Percentiles rank a stretch among this genome's conserved stretches.
Conservation (phyloP, 1,140 invertebrate species). For the Glomeris maerens region DNA sequence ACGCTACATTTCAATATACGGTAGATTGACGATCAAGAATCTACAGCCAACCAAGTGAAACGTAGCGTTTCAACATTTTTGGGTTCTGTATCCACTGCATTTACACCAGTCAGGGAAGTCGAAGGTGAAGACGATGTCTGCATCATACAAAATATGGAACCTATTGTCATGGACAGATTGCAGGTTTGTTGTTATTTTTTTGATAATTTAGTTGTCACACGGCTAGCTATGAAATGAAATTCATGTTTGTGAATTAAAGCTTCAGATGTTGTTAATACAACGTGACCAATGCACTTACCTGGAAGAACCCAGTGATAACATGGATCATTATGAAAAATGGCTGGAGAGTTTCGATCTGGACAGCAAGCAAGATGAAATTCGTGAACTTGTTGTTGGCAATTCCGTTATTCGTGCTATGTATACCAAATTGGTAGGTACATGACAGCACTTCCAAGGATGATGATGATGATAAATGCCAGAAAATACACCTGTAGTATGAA, state of each 20-base stretch:
- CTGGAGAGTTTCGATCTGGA: conserved; percentile 31
- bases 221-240: neutral
- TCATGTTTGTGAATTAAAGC: too few relatives aligned
- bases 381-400: conserved; percentile 32
- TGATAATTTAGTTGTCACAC: neutral
- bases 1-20: conserved; percentile 10
- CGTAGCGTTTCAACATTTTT: conserved; percentile 49
- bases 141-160: conserved; percentile 35
- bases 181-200: conserved; percentile 27
- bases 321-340: conserved; percentile 32
- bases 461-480: too few relatives aligned
- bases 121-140: conserved; percentile 49
- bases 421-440: conserved; percentile 32
- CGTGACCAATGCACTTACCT: conserved; percentile 33
- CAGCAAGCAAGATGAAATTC: conserved; percentile 31
- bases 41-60: conserved; percentile 50
- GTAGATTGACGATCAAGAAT: conserved; percentile 50
- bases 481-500: too few relatives aligned
- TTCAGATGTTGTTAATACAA: conserved; percentile 31
- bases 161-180: conserved; percentile 33
- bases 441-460: too few relatives aligned
- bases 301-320: conserved; percentile 29
- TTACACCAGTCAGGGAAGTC: conserved; percentile 52
- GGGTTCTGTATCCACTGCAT: conserved; percentile 42
- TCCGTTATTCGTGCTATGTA: conserved; percentile 32